Base-by-base conservation (phyloP, 1,140 invertebrate species). In the Amyelois transitella region DNA sequence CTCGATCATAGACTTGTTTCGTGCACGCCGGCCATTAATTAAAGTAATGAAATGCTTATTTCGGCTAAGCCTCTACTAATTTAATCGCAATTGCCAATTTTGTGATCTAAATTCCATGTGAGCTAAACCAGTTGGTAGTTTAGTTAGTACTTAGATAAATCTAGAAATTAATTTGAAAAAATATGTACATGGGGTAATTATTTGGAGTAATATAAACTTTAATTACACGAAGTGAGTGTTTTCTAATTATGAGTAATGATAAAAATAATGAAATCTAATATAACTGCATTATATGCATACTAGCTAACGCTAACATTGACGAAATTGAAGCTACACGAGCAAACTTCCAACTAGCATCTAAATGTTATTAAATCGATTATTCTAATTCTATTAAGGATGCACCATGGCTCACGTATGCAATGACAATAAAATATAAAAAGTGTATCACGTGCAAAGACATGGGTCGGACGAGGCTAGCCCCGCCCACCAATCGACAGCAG, bases 11-110 rank as follows among this genome's bases (percentile, higher is more conserved):
- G 45, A 45, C 3, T 21, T 45, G 32, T 62, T 53, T 44, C 69
- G 66, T 72, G 66, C 57, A 61, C 64, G 24, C 14, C n/a, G 43
- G 47, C 45, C 51, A 51, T 72, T 65, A 24, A 62, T 64, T 62
- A 52, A 52, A 66, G 43, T 60, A 69, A 66, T 69, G 47, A 63
- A 62, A 58, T 52, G 43, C 43, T 49, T 55, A 53, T 61, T 66
- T 63, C 21, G 55, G 49, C 54, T 58, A 49, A 18, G 55, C 51
- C 58, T 64, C 21, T 53, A 43, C 58, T 64, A 56, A 68, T 57
- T 55, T 55, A 50, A 45, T 53, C 19, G 45, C 19, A 48, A 48
- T 48, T 21, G 19, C 19, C 20, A 48, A 48, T 48, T 48, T 48
- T 19, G 18, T 48, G 45, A n/a, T 48, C 45, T n/a, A 48, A 48